These are phyloP conservation scores for Sycophila texana DNA, from an alignment of 2,888 invertebrate species.

Conservation along the genomic window DNA sequence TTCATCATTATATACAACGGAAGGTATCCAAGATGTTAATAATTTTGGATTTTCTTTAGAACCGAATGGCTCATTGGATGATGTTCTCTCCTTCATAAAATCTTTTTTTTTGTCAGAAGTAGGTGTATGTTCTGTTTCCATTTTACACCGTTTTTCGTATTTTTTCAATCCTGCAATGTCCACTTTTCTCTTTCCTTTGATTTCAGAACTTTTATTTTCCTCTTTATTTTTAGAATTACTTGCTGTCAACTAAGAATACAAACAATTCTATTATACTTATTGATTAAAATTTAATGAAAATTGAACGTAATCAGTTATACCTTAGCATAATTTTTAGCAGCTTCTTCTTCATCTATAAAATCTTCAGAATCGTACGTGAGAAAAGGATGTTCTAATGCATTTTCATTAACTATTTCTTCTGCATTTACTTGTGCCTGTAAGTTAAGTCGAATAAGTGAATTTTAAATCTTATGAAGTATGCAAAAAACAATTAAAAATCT, in stretches of 20 bases:
- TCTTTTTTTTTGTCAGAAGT: background rate
- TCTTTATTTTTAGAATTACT: background rate
- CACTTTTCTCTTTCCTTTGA: background rate
- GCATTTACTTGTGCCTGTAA: background rate
- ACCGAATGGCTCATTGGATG: constrained; percentile 56
- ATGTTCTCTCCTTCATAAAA: background rate
- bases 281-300: background rate
- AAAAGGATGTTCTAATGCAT: constrained; percentile 37
- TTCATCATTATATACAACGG: constrained; percentile 57
- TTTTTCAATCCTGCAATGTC: background rate
- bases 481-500: background rate
- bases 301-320: constrained; percentile 16
- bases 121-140: background rate
- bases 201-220: background rate
- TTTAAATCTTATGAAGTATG: background rate
- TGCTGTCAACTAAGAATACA: background rate
- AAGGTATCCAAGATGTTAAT: constrained; percentile 67
- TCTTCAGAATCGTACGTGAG: constrained; percentile 53
- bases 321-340: background rate
- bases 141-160: constrained; percentile 7
- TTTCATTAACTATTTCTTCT: constrained; percentile 6
- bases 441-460: background rate
- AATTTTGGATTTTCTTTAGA: constrained; percentile 63
- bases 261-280: constrained; percentile 6
- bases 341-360: constrained; percentile 29